Conservation (phyloP, 2,888 invertebrate species). For the Tenodera sinensis region DNA sequence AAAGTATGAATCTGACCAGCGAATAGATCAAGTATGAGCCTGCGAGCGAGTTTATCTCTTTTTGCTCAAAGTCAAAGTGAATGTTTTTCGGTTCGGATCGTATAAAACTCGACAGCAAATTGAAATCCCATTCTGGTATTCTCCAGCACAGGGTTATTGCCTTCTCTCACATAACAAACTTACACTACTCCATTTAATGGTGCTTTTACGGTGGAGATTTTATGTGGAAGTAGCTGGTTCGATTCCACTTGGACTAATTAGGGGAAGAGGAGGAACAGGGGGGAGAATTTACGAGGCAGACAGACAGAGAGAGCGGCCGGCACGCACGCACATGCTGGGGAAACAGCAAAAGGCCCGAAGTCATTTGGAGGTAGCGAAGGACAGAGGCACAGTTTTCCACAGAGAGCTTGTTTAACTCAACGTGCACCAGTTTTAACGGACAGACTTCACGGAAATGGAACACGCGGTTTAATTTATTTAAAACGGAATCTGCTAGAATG, state of each 20-base stretch:
- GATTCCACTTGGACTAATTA: not conserved
- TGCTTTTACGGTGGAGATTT: not conserved
- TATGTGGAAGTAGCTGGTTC: not conserved
- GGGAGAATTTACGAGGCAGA: not conserved
- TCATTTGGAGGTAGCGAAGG: not conserved
- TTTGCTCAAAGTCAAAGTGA: no score
- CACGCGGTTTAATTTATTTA: slow-evolving; percentile 4
- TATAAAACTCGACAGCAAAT: no score
- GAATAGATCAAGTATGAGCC: no score
- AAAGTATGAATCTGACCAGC: no score
- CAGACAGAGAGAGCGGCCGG: no score
- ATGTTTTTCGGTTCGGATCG: no score
- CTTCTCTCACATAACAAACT: no score
- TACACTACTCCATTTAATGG: not conserved
- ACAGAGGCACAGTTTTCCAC: no score
- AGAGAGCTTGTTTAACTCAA: not conserved
- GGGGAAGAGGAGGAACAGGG: not conserved
- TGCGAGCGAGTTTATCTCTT: no score
- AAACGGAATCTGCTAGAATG: not conserved
- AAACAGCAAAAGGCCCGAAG: not conserved
- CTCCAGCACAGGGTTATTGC: no score
- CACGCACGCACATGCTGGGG: not conserved
- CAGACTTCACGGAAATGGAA: not conserved
- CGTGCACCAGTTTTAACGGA: not conserved
- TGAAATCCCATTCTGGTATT: no score